Conservation (phyloP, 64 coral and sea anemone species). For the Stichodactyla mertensii region DNA sequence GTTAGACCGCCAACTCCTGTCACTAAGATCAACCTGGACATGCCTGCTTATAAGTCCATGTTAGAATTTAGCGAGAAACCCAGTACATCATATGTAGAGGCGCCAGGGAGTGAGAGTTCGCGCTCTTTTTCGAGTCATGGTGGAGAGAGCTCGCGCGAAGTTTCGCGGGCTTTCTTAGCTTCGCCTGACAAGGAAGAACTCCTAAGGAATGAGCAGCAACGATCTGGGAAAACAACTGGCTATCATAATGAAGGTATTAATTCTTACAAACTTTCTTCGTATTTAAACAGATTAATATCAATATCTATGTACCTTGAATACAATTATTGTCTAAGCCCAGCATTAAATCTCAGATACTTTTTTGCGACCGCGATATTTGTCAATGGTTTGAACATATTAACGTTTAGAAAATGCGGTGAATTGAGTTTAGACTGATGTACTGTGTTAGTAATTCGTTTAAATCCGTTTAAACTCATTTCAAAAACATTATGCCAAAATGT, state of each 20-base stretch:
- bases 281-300: neutral
- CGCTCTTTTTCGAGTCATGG: constrained; percentile 12
- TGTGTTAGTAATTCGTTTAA: no score
- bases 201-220: constrained; percentile 6
- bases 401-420: neutral
- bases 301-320: neutral
- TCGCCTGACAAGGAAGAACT: constrained; percentile 28
- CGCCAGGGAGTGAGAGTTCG: neutral
- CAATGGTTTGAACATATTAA: neutral
- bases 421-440: neutral
- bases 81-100: neutral
- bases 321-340: neutral
- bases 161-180: constrained; percentile 20
- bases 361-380: neutral
- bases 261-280: neutral
- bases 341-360: neutral
- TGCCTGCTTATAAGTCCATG: constrained; percentile 81
- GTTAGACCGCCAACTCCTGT: constrained; percentile 72
- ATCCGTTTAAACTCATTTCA: no score
- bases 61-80: constrained; percentile 45
- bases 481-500: no score
- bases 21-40: constrained; percentile 73
- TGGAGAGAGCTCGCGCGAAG: neutral
- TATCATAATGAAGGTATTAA: constrained; percentile 29
- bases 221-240: neutral